Evolutionary conservation across 2,888 invertebrate species (phyloP).

Genomic region (Dorcus hopei): DNA sequence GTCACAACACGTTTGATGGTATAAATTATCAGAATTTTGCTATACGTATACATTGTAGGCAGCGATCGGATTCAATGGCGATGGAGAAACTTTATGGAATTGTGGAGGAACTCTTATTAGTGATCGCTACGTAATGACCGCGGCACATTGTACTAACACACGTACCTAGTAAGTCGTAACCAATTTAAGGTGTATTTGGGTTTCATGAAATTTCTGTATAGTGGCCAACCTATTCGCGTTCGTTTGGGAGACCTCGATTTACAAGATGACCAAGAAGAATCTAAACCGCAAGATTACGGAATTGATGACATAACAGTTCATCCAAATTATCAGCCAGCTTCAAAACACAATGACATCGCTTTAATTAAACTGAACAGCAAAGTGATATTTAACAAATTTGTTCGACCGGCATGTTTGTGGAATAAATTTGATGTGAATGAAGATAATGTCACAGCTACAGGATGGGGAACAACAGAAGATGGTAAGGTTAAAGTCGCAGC

Average conservation of each 20-base stretch:
- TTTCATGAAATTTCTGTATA: slow-evolving; percentile 28
- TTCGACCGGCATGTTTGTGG: slow-evolving; percentile 66
- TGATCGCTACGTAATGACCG: slow-evolving; percentile 55
- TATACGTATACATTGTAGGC: slow-evolving; percentile 38
- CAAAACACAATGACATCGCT: slow-evolving; percentile 65
- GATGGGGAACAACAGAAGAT: slow-evolving; percentile 55
- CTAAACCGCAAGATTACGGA: slow-evolving; percentile 50
- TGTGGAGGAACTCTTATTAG: slow-evolving; percentile 60
- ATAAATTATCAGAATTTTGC: neutral
- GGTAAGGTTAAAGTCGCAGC: slow-evolving; percentile 7
- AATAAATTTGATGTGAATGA: slow-evolving; percentile 41
- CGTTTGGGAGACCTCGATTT: slow-evolving; percentile 60
- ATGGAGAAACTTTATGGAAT: slow-evolving; percentile 39
- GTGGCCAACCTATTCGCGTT: slow-evolving; percentile 53
- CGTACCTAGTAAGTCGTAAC: slow-evolving; percentile 34
- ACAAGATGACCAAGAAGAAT: slow-evolving; percentile 49
- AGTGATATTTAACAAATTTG: slow-evolving; percentile 51
- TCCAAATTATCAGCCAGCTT: slow-evolving; percentile 55
- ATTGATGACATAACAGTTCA: slow-evolving; percentile 52
- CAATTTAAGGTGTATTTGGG: neutral
- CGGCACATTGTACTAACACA: slow-evolving; percentile 55
- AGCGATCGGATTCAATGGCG: slow-evolving; percentile 43
- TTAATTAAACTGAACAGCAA: slow-evolving; percentile 53
- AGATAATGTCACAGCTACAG: slow-evolving; percentile 58
- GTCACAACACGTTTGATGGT: neutral